Percentiles rank a stretch among this genome's conserved stretches.
phyloP scores from a whole-genome alignment of 2,113 vertebrate genomes.

The Myocastor coypus region DNA sequence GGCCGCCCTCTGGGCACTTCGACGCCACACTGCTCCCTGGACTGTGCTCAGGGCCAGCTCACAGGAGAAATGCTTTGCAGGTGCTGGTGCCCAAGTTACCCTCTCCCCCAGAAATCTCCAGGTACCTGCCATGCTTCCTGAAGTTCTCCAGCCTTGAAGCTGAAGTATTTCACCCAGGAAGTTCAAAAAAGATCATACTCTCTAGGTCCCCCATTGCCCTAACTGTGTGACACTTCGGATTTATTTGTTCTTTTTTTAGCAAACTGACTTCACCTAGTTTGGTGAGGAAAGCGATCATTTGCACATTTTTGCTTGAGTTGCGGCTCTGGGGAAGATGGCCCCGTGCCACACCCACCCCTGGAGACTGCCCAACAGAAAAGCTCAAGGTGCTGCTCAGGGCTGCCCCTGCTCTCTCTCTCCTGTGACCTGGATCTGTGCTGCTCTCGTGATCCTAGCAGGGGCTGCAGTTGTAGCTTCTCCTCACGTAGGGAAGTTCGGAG shows the following conservation, averaged over 20 bases:
- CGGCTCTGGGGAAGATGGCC: background rate
- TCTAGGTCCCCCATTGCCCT: background rate
- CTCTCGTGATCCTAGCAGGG: background rate
- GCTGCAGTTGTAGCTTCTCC: background rate
- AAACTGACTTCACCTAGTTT: background rate
- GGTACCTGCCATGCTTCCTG: background rate
- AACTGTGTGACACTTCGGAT: background rate
- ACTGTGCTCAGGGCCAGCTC: background rate
- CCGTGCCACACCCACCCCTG: background rate
- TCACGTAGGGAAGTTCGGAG: background rate
- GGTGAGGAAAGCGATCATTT: background rate
- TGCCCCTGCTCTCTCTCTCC: background rate
- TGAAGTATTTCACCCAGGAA: constrained; percentile 11
- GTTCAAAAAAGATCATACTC: background rate
- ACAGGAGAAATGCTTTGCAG: background rate
- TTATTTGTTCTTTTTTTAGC: background rate
- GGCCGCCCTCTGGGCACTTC: background rate
- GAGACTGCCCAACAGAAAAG: background rate
- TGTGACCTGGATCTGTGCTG: background rate
- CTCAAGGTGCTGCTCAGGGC: background rate
- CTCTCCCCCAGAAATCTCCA: background rate
- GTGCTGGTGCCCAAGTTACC: background rate
- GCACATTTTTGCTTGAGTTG: background rate
- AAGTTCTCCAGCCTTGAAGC: constrained; percentile 35
- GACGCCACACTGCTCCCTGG: background rate